Percentiles rank a stretch among this genome's conserved stretches.
Evolutionary conservation across 2,797 vertebrate genomes (phyloP).

Genomic region (Darevskia mixta): DNA sequence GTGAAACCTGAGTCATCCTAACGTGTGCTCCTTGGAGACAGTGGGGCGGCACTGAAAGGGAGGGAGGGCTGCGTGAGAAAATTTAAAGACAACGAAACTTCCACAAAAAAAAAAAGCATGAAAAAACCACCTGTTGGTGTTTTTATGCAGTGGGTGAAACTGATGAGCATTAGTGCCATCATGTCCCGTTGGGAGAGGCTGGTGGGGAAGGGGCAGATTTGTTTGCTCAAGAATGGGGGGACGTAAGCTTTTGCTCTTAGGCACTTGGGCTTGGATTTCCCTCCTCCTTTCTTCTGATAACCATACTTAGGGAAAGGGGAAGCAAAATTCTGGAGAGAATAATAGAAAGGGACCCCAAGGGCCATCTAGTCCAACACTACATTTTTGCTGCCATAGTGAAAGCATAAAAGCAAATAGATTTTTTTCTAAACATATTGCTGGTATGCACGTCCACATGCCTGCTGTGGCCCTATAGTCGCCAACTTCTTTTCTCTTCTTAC

Average conservation of each 20-base stretch:
- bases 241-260: background rate
- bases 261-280: background rate
- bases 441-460: too few species aligned
- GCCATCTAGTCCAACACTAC: too few species aligned
- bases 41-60: conserved; percentile 40
- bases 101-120: background rate
- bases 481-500: too few species aligned
- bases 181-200: background rate
- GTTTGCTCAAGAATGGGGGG: background rate
- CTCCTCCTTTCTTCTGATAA: background rate
- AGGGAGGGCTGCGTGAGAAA: conserved; percentile 62
- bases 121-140: conserved; percentile 24
- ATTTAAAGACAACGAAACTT: conserved; percentile 63
- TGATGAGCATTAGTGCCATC: background rate
- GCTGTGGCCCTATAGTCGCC: too few species aligned
- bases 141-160: conserved; percentile 39
- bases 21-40: conserved; percentile 43
- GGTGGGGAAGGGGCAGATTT: background rate
- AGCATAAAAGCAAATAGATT: too few species aligned
- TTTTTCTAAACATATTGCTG: too few species aligned
- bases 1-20: conserved; percentile 67
- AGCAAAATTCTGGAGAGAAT: too few species aligned
- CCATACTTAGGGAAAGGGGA: background rate
- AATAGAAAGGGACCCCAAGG: too few species aligned
- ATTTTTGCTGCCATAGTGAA: too few species aligned